phyloP scores from a whole-genome alignment of 1,140 invertebrate species.

The Littorina saxatilis region DNA sequence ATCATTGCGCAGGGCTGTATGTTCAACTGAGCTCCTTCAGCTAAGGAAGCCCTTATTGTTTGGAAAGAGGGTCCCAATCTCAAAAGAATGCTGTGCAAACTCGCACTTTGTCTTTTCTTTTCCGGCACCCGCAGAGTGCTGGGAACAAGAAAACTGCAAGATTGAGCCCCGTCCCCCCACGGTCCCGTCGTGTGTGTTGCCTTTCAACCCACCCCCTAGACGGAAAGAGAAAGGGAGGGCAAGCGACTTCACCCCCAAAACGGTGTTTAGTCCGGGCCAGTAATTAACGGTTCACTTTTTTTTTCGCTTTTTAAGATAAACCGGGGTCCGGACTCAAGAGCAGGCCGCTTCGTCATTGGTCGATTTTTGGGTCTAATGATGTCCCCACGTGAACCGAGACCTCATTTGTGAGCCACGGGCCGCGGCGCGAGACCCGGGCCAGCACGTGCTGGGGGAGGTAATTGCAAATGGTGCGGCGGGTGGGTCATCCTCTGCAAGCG shows the following conservation, averaged over 20 bases:
- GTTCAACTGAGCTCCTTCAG: neutral
- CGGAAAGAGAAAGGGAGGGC: conserved; percentile 8
- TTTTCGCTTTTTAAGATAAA: conserved; percentile 29
- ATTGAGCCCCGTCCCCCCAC: neutral
- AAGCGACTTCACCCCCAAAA: conserved; percentile 8
- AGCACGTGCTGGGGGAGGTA: conserved; percentile 31
- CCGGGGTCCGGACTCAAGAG: conserved; percentile 15
- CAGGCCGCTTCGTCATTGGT: conserved; percentile 27
- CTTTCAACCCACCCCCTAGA: neutral
- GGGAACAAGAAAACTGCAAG: neutral
- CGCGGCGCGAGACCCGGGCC: neutral
- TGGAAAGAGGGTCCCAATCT: neutral
- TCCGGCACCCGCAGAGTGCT: conserved; percentile 9
- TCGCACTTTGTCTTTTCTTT: conserved; percentile 30
- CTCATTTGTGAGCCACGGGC: conserved; percentile 32
- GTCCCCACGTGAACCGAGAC: conserved; percentile 22
- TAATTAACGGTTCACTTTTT: conserved; percentile 36
- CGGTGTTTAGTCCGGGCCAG: conserved; percentile 24
- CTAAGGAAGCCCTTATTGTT: neutral
- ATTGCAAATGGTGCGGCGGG: conserved; percentile 38
- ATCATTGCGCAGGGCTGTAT: no score
- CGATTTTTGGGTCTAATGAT: conserved; percentile 41
- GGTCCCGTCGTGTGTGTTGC: neutral
- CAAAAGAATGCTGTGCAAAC: conserved; percentile 7
- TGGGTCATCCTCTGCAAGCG: conserved; percentile 13